phyloP scores from a whole-genome alignment of 2,113 vertebrate genomes.

The Neolamprologus ventralis region DNA sequence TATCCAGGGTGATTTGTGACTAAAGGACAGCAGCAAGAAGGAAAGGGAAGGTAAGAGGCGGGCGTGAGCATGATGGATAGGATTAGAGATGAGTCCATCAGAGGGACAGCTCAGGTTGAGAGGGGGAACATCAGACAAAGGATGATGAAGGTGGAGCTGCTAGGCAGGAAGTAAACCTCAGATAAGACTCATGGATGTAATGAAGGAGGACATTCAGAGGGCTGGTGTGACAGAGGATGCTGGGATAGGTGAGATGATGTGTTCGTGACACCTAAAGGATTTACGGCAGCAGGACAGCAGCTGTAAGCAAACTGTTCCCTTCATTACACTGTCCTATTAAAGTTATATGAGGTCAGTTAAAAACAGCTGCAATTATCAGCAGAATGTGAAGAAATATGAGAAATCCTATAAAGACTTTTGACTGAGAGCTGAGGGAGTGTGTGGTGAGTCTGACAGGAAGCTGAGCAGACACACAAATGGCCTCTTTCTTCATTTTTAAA shows the following conservation, averaged over 20 bases:
- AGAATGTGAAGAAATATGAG: neutral
- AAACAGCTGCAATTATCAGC: neutral
- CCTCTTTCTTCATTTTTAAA: rapidly evolving
- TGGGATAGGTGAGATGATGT: neutral
- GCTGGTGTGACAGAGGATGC: neutral
- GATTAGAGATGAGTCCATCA: neutral
- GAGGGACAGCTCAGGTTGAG: neutral
- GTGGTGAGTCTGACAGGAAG: neutral
- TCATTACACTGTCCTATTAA: neutral
- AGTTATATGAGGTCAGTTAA: neutral
- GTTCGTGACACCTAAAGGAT: neutral
- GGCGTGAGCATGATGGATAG: neutral
- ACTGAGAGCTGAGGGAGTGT: neutral
- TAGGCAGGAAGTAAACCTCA: neutral
- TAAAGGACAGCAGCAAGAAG: neutral
- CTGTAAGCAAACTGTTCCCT: neutral
- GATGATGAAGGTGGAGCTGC: neutral
- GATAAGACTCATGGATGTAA: neutral
- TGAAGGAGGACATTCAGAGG: neutral
- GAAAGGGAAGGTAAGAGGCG: neutral
- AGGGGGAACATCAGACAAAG: neutral
- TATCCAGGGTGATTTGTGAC: neutral
- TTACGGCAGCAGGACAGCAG: neutral
- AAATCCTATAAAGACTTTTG: neutral
- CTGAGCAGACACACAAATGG: neutral